Evolutionary conservation across 2,888 invertebrate genomes (phyloP).

Genomic region (Drosophila algonquin): DNA sequence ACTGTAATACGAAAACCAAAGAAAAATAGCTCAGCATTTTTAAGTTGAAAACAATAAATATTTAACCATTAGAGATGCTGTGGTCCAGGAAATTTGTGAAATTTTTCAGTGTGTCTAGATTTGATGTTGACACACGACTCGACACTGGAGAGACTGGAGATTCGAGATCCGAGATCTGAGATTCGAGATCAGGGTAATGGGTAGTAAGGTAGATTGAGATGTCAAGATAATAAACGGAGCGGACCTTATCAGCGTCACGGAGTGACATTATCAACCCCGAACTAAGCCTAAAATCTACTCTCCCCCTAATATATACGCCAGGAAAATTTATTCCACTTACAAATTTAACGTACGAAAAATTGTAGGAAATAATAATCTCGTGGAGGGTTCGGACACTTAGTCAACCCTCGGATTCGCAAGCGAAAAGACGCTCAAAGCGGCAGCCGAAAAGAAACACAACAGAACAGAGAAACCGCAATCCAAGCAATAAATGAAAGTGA

Average conservation of each 20-base stretch:
- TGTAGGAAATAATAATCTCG: constrained; percentile 59
- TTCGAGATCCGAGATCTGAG: constrained; percentile 55
- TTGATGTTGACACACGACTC: constrained; percentile 39
- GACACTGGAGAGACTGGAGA: constrained; percentile 19
- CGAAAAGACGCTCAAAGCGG: constrained; percentile 57
- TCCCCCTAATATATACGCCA: constrained; percentile 53
- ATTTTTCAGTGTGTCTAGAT: constrained; percentile 21
- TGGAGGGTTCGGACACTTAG: constrained; percentile 49
- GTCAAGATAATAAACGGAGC: constrained; percentile 54
- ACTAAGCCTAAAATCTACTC: constrained; percentile 70
- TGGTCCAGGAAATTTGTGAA: constrained; percentile 43
- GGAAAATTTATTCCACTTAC: constrained; percentile 60
- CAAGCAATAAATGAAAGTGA: constrained; percentile 3
- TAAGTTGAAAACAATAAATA: constrained; percentile 28
- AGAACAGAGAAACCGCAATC: background rate
- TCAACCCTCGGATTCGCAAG: constrained; percentile 53
- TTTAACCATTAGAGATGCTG: constrained; percentile 19
- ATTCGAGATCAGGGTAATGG: constrained; percentile 30
- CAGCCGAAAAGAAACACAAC: constrained; percentile 3
- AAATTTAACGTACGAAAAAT: constrained; percentile 55
- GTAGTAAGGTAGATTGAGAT: constrained; percentile 38
- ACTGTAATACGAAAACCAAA: constrained; percentile 19
- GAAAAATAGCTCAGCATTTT: background rate
- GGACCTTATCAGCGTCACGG: constrained; percentile 46
- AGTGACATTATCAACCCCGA: constrained; percentile 72